Percentiles rank a stretch among this genome's conserved stretches.
phyloP scores from a whole-genome alignment of 1,140 invertebrate species.

The Copidosoma floridanum region DNA sequence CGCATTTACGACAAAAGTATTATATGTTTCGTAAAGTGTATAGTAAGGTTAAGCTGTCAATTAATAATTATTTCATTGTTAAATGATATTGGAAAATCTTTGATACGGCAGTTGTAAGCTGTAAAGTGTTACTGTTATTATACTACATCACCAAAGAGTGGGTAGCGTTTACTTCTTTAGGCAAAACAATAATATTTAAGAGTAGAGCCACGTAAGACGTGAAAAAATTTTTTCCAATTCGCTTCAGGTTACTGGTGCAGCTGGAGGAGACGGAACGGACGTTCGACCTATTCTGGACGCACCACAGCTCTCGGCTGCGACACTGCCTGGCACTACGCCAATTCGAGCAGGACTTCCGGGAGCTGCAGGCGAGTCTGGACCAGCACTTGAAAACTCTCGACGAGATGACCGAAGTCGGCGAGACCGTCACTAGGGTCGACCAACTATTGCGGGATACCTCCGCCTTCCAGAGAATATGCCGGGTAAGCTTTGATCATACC shows the following conservation, averaged over 20 bases:
- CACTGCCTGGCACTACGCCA: slow-evolving; percentile 85
- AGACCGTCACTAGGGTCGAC: slow-evolving; percentile 76
- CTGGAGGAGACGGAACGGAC: slow-evolving; percentile 91
- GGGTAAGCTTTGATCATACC: slow-evolving; percentile 54
- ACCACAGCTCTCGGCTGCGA: slow-evolving; percentile 82
- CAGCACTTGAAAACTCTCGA: slow-evolving; percentile 70
- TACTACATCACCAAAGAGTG: not conserved
- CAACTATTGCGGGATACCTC: slow-evolving; percentile 74
- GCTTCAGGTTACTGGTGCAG: slow-evolving; percentile 80
- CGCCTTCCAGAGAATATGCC: slow-evolving; percentile 74
- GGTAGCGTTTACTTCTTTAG: slow-evolving; percentile 3
- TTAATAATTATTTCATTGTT: too few relatives aligned
- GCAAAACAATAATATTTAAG: not conserved
- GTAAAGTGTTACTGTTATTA: too few relatives aligned
- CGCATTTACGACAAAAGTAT: too few relatives aligned
- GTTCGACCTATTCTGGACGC: slow-evolving; percentile 91
- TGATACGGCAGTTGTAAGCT: too few relatives aligned
- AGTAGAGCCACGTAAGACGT: too few relatives aligned
- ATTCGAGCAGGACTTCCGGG: slow-evolving; percentile 86
- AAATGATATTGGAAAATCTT: too few relatives aligned
- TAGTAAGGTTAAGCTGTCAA: too few relatives aligned
- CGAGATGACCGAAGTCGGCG: slow-evolving; percentile 84
- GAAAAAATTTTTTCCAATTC: slow-evolving; percentile 27
- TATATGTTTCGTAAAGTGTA: too few relatives aligned
- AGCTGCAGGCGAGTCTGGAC: slow-evolving; percentile 72